These are phyloP conservation scores for Peribatodes rhomboidaria DNA, from an alignment of 2,888 invertebrate genomes.

Conservation along the genomic window DNA sequence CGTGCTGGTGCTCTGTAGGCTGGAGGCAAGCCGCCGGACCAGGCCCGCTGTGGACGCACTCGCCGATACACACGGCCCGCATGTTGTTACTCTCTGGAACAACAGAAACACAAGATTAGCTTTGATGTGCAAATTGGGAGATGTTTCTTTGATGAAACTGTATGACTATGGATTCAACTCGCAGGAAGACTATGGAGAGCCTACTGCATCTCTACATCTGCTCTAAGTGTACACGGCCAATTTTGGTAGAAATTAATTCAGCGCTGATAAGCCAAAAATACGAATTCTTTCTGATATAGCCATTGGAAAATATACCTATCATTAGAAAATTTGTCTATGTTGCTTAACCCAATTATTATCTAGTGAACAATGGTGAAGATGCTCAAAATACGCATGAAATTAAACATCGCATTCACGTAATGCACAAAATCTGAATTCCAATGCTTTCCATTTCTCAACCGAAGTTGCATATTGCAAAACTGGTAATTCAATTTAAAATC, in stretches of 20 bases:
- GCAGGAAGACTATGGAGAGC: too few species aligned
- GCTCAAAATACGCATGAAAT: slow-evolving; percentile 27
- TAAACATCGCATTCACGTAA: slow-evolving; percentile 12
- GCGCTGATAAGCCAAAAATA: not conserved
- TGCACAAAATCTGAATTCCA: slow-evolving; percentile 13
- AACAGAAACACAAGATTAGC: slow-evolving; percentile 23
- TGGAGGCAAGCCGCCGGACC: slow-evolving; percentile 85
- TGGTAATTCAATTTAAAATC: slow-evolving; percentile 29
- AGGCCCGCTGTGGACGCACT: slow-evolving; percentile 67
- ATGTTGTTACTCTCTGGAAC: slow-evolving; percentile 79
- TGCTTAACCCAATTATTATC: not conserved
- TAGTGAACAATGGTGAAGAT: not conserved
- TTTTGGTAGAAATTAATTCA: too few species aligned
- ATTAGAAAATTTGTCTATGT: not conserved
- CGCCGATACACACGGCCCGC: slow-evolving; percentile 74
- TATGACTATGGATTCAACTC: not conserved
- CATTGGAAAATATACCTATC: too few species aligned
- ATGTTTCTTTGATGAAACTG: not conserved
- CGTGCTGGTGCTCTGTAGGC: slow-evolving; percentile 93
- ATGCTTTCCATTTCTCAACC: slow-evolving; percentile 21
- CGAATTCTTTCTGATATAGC: not conserved
- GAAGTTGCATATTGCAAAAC: slow-evolving; percentile 14
- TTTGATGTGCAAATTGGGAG: not conserved
- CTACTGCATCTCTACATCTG: not conserved
- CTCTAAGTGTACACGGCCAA: not conserved